phyloP scores from a whole-genome alignment of 2,113 vertebrate genomes.

The Alethe castanea region DNA sequence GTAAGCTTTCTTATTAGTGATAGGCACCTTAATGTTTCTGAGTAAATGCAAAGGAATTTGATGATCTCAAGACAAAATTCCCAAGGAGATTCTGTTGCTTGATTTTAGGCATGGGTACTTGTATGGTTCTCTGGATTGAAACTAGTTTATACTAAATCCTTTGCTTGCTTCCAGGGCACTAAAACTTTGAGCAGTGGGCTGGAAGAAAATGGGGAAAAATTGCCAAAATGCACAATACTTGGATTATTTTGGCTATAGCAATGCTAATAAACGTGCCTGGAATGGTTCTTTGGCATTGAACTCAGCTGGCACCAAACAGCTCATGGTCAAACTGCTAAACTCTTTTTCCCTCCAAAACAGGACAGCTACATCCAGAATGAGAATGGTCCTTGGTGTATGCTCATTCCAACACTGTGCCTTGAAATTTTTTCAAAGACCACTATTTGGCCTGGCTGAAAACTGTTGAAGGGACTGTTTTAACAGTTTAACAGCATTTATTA shows the following conservation, averaged over 20 bases:
- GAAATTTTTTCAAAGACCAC: not conserved
- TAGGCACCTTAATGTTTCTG: not conserved
- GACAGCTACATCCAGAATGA: not conserved
- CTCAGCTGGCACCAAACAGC: not conserved
- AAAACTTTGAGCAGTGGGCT: not conserved
- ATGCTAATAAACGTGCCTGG: not conserved
- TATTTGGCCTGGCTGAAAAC: not conserved
- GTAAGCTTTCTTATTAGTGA: not conserved
- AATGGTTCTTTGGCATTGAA: not conserved
- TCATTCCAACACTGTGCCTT: not conserved
- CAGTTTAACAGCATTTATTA: not conserved
- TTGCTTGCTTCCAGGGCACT: not conserved
- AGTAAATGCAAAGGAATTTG: not conserved
- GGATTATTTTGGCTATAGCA: constrained; percentile 6
- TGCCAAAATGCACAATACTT: not conserved
- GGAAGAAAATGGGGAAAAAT: not conserved
- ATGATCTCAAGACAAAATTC: not conserved
- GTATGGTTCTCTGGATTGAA: not conserved
- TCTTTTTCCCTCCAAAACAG: not conserved
- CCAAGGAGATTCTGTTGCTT: not conserved
- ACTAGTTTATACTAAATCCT: not conserved
- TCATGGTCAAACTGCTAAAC: not conserved
- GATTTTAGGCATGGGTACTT: not conserved
- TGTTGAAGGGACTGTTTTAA: not conserved
- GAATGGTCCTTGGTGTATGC: not conserved